A percentile compares a stretch with the other conserved stretches of the same genome.
These are phyloP conservation scores for Agapetus fuscipes DNA, from an alignment of 2,888 invertebrate species.

Conservation along the genomic window DNA sequence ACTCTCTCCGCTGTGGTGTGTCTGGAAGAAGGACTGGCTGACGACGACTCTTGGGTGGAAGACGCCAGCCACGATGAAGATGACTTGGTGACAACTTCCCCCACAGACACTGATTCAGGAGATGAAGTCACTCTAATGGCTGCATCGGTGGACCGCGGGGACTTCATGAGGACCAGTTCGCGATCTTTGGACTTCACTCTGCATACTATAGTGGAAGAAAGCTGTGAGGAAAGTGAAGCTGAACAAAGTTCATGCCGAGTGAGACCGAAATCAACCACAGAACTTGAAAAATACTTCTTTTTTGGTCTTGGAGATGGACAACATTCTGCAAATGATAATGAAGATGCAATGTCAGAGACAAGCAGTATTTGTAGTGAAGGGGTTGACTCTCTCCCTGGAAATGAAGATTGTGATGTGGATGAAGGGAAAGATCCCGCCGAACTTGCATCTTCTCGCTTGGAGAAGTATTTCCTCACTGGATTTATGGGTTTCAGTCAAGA, in stretches of 20 bases:
- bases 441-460: conserved; percentile 72
- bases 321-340: conserved; percentile 43
- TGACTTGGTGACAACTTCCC: conserved; percentile 49
- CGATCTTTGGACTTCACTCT: conserved; percentile 78
- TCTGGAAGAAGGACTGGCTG: conserved; percentile 78
- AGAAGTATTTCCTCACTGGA: conserved; percentile 82
- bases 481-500: conserved; percentile 75
- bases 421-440: conserved; percentile 56
- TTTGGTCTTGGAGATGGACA: conserved; percentile 72
- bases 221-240: conserved; percentile 86
- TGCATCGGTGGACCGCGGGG: conserved; percentile 62
- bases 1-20: conserved; percentile 63
- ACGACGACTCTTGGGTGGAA: conserved; percentile 89
- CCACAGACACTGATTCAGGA: conserved; percentile 55
- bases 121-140: conserved; percentile 49
- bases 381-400: conserved; percentile 59
- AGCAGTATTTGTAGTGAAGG: conserved; percentile 81
- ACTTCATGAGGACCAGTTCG: conserved; percentile 72
- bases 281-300: conserved; percentile 85
- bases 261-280: conserved; percentile 66
- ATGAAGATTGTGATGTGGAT: conserved; percentile 43
- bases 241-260: conserved; percentile 53
- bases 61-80: conserved; percentile 75
- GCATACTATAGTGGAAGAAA: conserved; percentile 90
- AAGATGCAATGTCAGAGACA: conserved; percentile 68